Evolutionary conservation across 2,113 vertebrate genomes (phyloP).

Genomic region (Chionodraco myersi): DNA sequence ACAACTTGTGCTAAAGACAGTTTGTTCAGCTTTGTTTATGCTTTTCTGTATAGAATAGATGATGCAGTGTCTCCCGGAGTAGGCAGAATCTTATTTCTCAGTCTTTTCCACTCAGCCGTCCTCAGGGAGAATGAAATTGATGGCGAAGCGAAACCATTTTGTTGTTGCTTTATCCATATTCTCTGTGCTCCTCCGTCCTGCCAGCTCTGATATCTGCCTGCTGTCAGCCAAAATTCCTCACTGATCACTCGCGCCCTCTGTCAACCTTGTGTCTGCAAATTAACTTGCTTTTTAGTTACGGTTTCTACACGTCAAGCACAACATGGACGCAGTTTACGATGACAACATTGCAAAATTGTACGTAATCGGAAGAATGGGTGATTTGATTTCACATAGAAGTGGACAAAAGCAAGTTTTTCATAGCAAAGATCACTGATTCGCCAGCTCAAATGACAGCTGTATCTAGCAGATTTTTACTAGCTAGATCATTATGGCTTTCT

Average conservation of each 20-base stretch:
- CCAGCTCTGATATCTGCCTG: constrained; percentile 62
- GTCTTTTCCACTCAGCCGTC: constrained; percentile 64
- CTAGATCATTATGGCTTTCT: background rate
- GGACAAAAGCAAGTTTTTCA: background rate
- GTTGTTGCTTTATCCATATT: constrained; percentile 79
- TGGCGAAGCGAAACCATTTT: constrained; percentile 77
- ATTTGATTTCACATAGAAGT: background rate
- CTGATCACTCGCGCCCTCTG: constrained; percentile 66
- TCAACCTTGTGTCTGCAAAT: constrained; percentile 37
- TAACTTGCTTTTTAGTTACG: background rate
- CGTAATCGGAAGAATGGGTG: too few species aligned
- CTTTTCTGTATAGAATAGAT: constrained; percentile 67
- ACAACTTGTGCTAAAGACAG: constrained; percentile 51
- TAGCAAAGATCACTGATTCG: background rate
- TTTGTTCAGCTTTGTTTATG: constrained; percentile 76
- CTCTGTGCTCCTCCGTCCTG: constrained; percentile 43
- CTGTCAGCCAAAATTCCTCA: constrained; percentile 63
- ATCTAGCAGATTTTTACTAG: background rate
- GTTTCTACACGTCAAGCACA: background rate
- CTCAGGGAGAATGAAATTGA: constrained; percentile 71
- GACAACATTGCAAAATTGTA: background rate
- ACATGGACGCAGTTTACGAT: background rate
- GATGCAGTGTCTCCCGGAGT: constrained; percentile 65
- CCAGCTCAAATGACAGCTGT: background rate
- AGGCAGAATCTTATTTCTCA: constrained; percentile 61